Evolutionary conservation across 2,113 vertebrate genomes (phyloP), one percentile per base, ranked within the genome.

Genomic region (Chionodraco myersi): DNA sequence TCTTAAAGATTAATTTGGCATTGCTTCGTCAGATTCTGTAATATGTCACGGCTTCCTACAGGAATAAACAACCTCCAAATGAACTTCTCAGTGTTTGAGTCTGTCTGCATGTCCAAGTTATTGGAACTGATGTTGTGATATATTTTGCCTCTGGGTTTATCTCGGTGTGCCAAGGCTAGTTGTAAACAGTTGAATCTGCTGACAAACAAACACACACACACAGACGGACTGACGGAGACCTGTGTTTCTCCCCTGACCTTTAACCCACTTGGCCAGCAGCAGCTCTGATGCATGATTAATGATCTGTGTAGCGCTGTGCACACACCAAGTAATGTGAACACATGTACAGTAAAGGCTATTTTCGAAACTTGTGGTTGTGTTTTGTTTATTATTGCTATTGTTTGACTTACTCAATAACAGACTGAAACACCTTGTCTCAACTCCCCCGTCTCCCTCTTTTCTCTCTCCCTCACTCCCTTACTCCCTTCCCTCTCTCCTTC

Each of bases 51-150:
- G 75, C 67, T 26, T 86, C 51, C 72, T 65, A 48, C 75, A 82
- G 84, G 60, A 83, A 71, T 63, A 78, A 67, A 77, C 72, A 69
- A 70, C 73, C 75, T 76, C 78, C 26, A 58, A 80, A 82, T 65
- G 30, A 36, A 16, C 57, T 66, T 64, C n/a, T 64, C 45, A 44
- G 69, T 66, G 48, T 75, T 74, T n/a, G 13, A 44, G 47, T 82
- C 54, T 78, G 77, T 53, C 65, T 62, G 36, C 7, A 52, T 64
- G 44, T 79, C 63, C 51, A 1, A 0, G 36, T 79, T 75, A 11
- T 72, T 78, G 69, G 63, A 56, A 48, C 34, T 81, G 61, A 79
- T 34, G 9, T 56, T 76, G 57, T 86, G 47, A 34, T 72, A 34
- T 66, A 45, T 71, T 49, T 41, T 72, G 13, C 41, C 41, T 71